phyloP scores from a whole-genome alignment of 2,113 vertebrate genomes.

The Ia io region DNA sequence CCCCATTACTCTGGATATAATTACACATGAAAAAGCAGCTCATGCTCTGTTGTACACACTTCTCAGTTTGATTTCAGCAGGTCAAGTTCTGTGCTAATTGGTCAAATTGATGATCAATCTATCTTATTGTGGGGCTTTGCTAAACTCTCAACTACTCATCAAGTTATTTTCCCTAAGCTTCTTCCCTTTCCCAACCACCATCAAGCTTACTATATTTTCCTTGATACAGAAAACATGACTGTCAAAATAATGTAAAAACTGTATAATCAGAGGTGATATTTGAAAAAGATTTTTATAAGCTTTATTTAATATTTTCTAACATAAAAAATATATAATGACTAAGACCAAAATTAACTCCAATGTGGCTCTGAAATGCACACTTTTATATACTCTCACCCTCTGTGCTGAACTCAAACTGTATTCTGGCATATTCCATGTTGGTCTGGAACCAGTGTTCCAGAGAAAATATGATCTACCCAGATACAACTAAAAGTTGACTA shows the following conservation, averaged over 20 bases:
- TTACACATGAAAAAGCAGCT: conserved; percentile 28
- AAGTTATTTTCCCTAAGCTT: neutral
- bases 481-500: neutral
- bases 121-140: neutral
- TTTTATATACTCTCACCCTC: neutral
- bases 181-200: neutral
- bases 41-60: neutral
- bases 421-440: neutral
- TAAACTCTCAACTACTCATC: conserved; percentile 13
- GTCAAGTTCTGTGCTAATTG: neutral
- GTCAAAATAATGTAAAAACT: conserved; percentile 2
- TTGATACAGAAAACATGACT: conserved; percentile 6
- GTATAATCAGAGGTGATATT: neutral
- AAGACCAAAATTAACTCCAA: neutral
- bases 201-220: neutral
- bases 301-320: conserved; percentile 29
- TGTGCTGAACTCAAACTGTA: neutral
- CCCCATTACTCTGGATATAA: neutral
- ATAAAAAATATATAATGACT: neutral
- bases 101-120: neutral
- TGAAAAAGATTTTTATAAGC: neutral
- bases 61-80: neutral
- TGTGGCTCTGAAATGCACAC: neutral
- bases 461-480: neutral
- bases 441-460: neutral